Conservation (phyloP, 1,140 invertebrate species). For the Drosophila pandora region DNA sequence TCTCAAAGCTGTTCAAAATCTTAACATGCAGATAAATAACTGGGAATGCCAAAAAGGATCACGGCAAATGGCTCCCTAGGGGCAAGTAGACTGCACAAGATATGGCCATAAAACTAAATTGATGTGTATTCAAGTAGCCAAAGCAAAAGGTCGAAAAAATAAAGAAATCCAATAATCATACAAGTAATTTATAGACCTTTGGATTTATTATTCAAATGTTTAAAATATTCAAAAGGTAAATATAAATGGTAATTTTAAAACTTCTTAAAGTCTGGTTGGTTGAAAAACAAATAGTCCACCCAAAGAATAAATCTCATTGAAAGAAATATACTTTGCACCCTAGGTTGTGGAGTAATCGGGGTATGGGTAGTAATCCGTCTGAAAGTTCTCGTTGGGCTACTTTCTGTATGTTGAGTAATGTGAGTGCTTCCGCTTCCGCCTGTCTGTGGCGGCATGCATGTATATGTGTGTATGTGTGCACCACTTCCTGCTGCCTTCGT, state of each 20-base stretch:
- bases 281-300: conserved; percentile 15
- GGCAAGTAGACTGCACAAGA: conserved; percentile 21
- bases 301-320: conserved; percentile 26
- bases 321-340: conserved; percentile 5
- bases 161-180: conserved; percentile 12
- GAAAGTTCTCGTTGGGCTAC: conserved; percentile 41
- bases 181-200: neutral
- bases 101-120: conserved; percentile 61
- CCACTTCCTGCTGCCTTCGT: conserved; percentile 85
- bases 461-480: conserved; percentile 12
- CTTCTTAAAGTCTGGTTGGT: neutral
- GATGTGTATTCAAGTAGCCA: conserved; percentile 22
- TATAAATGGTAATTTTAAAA: neutral
- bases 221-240: neutral
- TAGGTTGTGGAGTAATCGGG: conserved; percentile 9
- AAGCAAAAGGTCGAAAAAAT: conserved; percentile 9
- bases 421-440: conserved; percentile 74
- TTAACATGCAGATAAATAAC: conserved; percentile 38
- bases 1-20: conserved; percentile 34
- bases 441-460: conserved; percentile 10
- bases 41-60: conserved; percentile 44
- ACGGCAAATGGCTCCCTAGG: conserved; percentile 35
- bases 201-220: conserved; percentile 1
- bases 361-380: conserved; percentile 17
- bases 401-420: conserved; percentile 61